Base-by-base conservation (phyloP, 2,797 vertebrate genomes). In the Okamejei kenojei region DNA sequence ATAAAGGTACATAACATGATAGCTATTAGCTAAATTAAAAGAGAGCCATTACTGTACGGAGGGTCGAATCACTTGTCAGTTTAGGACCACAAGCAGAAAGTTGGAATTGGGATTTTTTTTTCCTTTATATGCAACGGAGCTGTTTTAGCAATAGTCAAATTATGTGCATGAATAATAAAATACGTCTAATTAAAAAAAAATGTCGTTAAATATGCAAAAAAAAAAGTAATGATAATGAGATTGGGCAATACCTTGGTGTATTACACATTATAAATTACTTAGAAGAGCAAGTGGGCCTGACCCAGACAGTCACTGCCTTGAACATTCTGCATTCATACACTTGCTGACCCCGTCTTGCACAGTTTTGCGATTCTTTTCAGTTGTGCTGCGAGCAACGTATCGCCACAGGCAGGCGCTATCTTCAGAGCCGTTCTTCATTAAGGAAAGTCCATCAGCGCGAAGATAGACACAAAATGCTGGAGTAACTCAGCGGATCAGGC, bases 101-200 rank as follows among this genome's bases (percentile, higher is more conserved):
- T 97, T 96, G 95, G 94, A 96, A 95, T 94, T 95, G 95, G 95
- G 95, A n/a, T n/a, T 93, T 96, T 96, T 95, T 96, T 96, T 96
- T 96, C 95, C 96, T 96, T 95, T 95, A 96, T 96, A 96, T 94
- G 58, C 95, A 96, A 95, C 96, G 96, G 96, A 97, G 96, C 96
- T 96, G 96, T 96, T 96, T 94, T 96, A 97, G 97, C 97, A 97
- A 94, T 96, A 97, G 97, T 98, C 97, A 99, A 98, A 99, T 99
- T 99, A 99, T 99, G 98, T 98, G 98, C 99, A 99, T 99, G 98
- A 99, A 99, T 99, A 99, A 99, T 99, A 98, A 98, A 99, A 98
- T 98, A 98, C 97, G 96, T 98, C 98, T 99, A 99, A 99, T 99
- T 99, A 99, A 99, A 99, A 99, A 99, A 99, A 99, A 99, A 96